Evolutionary conservation across 2,888 invertebrate species (phyloP), one percentile per base, ranked within the genome.

Genomic region (Caenorhabditis drosophilae): DNA sequence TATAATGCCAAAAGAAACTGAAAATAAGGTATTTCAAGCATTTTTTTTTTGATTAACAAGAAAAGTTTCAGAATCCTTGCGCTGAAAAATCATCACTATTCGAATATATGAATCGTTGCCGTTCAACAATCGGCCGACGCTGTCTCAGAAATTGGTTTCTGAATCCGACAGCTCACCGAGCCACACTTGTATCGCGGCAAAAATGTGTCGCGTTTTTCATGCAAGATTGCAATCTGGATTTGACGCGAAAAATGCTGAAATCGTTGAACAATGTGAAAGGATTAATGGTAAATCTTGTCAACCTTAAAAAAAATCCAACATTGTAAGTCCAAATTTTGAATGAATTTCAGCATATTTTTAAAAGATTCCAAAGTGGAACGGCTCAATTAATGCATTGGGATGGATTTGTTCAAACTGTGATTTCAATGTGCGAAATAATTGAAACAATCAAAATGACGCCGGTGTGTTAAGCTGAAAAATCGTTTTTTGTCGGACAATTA

Each of bases 121-220:
- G 88, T 70, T 91, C 91, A 0, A 87, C 88, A 69, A 85, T 89
- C 12, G 92, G 92, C 6, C 67, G 66, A 26, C 55, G 64, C 23
- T 73, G 68, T 48, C 56, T 79, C 16, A 25, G 91, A 81, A 86
- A 88, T 27, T 87, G 90, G 76, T 87, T 92, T 67, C 87, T 89
- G 64, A 89, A 89, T 74, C 92, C 92, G 0, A 88, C 89, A 0
- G 88, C 88, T 47, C 87, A 91, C 81, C 76, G 88, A 1, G 80
- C 84, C 0, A 84, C 88, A 9, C 84, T 92, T 16, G 85, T 87
- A 27, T 87, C 88, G 41, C 87, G 92, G 11, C 88, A 89, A 59
- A 88, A 90, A 69, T 89, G 90, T 23, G 87, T 92, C 11, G 86
- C 87, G 12, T 91, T 89, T 84, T 90, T 90, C 80, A 84, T 88